Percentiles rank a stretch among this genome's conserved stretches.
Conservation (phyloP, 2,888 invertebrate genomes). For the Erebia palarica region DNA sequence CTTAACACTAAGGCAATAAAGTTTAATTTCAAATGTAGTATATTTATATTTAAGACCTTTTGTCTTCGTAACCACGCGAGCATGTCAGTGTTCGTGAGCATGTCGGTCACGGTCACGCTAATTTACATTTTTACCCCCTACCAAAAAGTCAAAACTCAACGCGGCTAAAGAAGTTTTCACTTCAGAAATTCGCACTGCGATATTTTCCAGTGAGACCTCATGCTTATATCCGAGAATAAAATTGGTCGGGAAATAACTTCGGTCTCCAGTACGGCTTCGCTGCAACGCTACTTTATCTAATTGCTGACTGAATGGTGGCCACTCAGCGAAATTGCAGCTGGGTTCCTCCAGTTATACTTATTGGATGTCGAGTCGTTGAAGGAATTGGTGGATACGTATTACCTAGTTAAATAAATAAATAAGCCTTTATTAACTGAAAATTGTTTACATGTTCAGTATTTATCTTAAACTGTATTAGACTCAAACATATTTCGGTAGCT, state of each 20-base stretch:
- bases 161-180: neutral
- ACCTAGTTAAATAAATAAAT: no score
- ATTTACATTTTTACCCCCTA: no score
- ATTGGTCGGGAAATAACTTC: slow-evolving; percentile 30
- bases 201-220: neutral
- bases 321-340: slow-evolving; percentile 30
- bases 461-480: no score
- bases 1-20: no score
- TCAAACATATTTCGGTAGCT: no score
- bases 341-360: slow-evolving; percentile 21
- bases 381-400: neutral
- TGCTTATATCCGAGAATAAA: slow-evolving; percentile 21
- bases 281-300: slow-evolving; percentile 32
- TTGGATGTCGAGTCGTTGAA: neutral
- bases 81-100: no score
- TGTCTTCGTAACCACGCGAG: no score
- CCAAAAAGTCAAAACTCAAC: neutral
- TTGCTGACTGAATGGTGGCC: slow-evolving; percentile 28
- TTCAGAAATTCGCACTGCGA: neutral
- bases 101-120: no score
- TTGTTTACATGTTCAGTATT: no score
- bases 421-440: no score
- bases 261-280: slow-evolving; percentile 16
- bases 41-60: no score
- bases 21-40: no score